Base-by-base conservation (phyloP, 2,113 vertebrate species). In the Corythaixoides concolor region DNA sequence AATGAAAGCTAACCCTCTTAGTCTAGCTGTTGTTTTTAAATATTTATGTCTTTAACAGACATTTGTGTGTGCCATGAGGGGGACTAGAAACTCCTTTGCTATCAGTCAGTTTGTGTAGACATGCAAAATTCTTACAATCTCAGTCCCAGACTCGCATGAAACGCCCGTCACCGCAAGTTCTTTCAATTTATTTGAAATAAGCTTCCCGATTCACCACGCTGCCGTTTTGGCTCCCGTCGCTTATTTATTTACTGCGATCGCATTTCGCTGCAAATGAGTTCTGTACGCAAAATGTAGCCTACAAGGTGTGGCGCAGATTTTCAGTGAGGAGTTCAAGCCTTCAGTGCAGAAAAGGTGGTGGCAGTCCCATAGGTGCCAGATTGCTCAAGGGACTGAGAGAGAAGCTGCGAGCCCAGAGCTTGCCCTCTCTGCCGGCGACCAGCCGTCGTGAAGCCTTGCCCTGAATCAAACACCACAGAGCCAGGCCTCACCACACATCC, bases 21-120 rank as follows among this genome's bases (percentile, higher is more conserved):
- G 98, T 97, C 97, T 98, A 96, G 97, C 97, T 98, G 98, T 97
- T 98, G 98, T 98, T 98, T 98, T 98, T 97, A 98, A 98, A 98
- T 98, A 98, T 98, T 98, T 98, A 98, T 98, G 97, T 97, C 97
- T 98, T 97, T 97, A 97, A 97, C 98, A 98, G 98, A 97, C 97
- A 98, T 97, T 98, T 97, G 94, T 80, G 96, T 85, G 89, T 94
- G 94, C 94, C 82, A 66, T 96, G 95, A 96, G 92, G 95, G 97
- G 97, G 97, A 97, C 97, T 97, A 97, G 97, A 98, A 98, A 98
- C 97, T 98, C 96, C 97, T 98, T 98, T 98, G 96, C 97, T 97
- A 97, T 98, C 97, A 97, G 97, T 98, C 98, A 98, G 95, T 95
- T 97, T 92, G 93, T 88, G 96, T 5, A 94, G 95, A 95, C 94